Conservation (phyloP, 2,888 invertebrate species). For the Nomada ruficornis region DNA sequence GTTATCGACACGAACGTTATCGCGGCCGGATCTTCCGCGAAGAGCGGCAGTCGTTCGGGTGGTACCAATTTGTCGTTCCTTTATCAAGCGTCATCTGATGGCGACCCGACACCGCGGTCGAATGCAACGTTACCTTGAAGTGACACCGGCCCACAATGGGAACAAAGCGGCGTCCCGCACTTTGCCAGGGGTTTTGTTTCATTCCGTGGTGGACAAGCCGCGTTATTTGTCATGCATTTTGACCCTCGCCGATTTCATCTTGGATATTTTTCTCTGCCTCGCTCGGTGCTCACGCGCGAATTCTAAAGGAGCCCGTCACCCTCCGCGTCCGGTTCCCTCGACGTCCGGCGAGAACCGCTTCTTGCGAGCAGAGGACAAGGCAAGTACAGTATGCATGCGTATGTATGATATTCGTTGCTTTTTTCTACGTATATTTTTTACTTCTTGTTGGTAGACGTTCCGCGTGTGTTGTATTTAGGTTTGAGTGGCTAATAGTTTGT, state of each 20-base stretch:
- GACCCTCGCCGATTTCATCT: constrained; percentile 82
- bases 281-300: constrained; percentile 57
- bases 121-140: constrained; percentile 80
- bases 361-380: not conserved
- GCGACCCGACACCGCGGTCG: constrained; percentile 82
- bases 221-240: constrained; percentile 83
- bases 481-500: too few species aligned
- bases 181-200: constrained; percentile 81
- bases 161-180: constrained; percentile 81
- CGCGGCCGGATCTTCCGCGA: constrained; percentile 78
- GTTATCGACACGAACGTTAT: constrained; percentile 81
- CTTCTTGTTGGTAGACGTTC: too few species aligned
- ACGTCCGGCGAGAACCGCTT: constrained; percentile 22
- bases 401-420: not conserved
- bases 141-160: constrained; percentile 82
- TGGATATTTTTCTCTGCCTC: constrained; percentile 80
- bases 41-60: constrained; percentile 82
- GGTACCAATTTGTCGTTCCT: constrained; percentile 84
- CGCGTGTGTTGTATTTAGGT: too few species aligned
- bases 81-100: constrained; percentile 84
- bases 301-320: constrained; percentile 49
- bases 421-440: too few species aligned
- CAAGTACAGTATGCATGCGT: not conserved
- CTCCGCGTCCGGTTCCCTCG: constrained; percentile 11
- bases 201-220: constrained; percentile 80